These are phyloP conservation scores for Apis cerana DNA, from an alignment of 1,140 invertebrate genomes.

Conservation along the genomic window DNA sequence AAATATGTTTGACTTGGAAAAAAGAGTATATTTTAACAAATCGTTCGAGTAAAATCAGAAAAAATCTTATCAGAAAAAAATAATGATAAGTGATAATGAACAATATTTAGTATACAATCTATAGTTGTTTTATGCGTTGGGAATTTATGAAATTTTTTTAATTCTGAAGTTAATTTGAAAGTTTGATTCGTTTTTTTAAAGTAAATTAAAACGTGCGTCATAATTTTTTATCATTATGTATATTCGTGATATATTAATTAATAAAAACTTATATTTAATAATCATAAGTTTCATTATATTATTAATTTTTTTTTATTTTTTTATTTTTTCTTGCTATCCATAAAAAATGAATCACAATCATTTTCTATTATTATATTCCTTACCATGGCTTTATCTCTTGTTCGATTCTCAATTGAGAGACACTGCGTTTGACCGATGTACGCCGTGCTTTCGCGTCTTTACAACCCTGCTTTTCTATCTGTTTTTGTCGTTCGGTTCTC, in stretches of 20 bases:
- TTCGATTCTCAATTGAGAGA: constrained; percentile 5
- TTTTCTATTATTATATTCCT: not conserved
- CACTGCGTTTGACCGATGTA: constrained; percentile 34
- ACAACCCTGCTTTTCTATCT: constrained; percentile 37
- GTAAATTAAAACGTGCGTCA: not conserved
- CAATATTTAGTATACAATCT: not conserved
- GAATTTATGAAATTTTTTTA: constrained; percentile 8
- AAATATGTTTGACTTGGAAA: no score
- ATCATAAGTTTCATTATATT: no score
- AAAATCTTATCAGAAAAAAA: not conserved
- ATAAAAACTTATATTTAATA: no score
- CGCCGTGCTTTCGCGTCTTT: not conserved
- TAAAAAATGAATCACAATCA: not conserved
- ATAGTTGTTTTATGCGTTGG: not conserved
- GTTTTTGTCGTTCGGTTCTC: constrained; percentile 35
- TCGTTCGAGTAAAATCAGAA: not conserved
- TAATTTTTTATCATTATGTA: not conserved
- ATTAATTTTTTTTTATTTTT: no score
- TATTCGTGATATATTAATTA: no score
- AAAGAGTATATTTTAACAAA: not conserved
- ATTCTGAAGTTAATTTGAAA: not conserved
- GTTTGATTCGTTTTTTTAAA: not conserved
- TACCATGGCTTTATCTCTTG: no score
- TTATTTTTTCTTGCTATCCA: no score
- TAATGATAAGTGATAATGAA: constrained; percentile 8